A percentile compares a stretch with the other conserved stretches of the same genome.
phyloP scores from a whole-genome alignment of 2,113 vertebrate species.

The Petrocephalus microphthalmus region DNA sequence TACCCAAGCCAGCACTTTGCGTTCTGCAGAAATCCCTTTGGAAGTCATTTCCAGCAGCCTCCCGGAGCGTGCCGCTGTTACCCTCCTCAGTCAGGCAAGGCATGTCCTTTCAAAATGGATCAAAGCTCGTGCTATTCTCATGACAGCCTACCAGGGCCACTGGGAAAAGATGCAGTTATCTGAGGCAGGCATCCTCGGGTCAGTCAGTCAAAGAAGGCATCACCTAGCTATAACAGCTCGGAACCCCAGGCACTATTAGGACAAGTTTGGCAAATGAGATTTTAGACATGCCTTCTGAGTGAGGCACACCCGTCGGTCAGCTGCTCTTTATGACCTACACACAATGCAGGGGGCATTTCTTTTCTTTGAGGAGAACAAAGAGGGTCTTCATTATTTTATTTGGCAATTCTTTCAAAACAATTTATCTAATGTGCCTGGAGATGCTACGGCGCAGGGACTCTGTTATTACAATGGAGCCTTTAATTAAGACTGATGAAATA shows the following conservation, averaged over 20 bases:
- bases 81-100: background rate
- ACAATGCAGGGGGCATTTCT: constrained; percentile 4
- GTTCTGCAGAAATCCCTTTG: background rate
- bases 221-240: background rate
- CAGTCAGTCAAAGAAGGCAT: background rate
- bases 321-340: background rate
- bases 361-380: background rate
- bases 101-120: background rate
- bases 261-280: constrained; percentile 2
- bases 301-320: background rate
- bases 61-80: background rate
- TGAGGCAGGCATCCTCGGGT: background rate
- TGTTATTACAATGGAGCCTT: background rate
- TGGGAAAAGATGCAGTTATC: background rate
- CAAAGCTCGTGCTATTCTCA: background rate
- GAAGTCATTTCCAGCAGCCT: background rate
- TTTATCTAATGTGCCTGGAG: background rate
- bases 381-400: background rate
- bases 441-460: background rate
- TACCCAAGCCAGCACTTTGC: background rate
- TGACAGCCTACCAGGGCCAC: background rate
- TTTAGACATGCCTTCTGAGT: background rate
- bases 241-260: background rate
- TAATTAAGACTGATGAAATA: background rate
- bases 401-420: background rate